Evolutionary conservation across 2,113 vertebrate genomes (phyloP), one percentile per base, ranked within the genome.

Genomic region (Gopherus flavomarginatus): DNA sequence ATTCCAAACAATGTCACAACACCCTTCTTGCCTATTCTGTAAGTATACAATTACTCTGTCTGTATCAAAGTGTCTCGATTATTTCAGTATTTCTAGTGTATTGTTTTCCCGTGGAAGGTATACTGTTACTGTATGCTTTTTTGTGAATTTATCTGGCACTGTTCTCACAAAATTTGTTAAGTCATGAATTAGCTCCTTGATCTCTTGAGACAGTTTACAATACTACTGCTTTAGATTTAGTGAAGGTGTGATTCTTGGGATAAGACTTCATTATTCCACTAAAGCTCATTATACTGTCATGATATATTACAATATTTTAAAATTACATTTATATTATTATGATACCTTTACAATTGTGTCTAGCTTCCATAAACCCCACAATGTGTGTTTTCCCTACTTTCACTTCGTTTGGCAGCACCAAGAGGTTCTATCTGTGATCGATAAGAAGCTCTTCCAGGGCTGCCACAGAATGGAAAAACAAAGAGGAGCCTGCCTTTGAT

Each of bases 311-410:
- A 69, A n/a, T 31, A 69, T 69, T 35, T n/a, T 57, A 57, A 69
- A n/a, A 69, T 69, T 17, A 69, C 65, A 69, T 69, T n/a, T 69
- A 35, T n/a, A 17, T 69, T n/a, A 69, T 35, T 69, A n/a, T 31
- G 31, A 31, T 21, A 69, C 16, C 35, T n/a, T 31, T 6, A 4
- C 44, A 10, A 44, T 2, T 1, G 35, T 42, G 31, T 31, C 47
- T 24, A 7, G 72, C 6, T 49, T 12, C 69, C 44, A 62, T 35
- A 4, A 50, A 78, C 22, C 77, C 44, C 53, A 6, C 3, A 19
- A 21, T 2, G 35, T 1, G 4, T 16, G 47, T 9, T 44, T 85
- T n/a, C 62, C 13, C 0, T 2, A n/a, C 31, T 69, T 69, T n/a
- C 13, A n/a, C 35, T 69, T n/a, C 65, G 19, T 69, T 1, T 17